Percentiles rank a stretch among this genome's conserved stretches.
Evolutionary conservation across 2,888 invertebrate genomes (phyloP).

Genomic region (Pollenia amentaria): DNA sequence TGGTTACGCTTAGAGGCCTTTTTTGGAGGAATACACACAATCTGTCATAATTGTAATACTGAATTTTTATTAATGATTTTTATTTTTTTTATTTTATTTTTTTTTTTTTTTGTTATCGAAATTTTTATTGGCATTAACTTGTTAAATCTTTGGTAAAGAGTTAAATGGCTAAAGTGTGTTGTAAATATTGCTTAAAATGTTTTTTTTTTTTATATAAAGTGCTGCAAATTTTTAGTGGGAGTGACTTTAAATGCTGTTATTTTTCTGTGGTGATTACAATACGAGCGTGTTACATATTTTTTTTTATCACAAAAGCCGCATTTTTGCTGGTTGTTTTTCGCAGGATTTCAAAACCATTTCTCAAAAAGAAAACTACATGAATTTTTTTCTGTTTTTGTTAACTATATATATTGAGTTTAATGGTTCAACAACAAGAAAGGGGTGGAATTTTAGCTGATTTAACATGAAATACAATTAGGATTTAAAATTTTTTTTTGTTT

Average conservation of each 20-base stretch:
- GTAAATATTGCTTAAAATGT: constrained; percentile 22
- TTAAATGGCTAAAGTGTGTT: constrained; percentile 33
- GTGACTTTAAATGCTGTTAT: constrained; percentile 60
- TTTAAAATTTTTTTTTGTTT: not conserved
- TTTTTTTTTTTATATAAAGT: constrained; percentile 38
- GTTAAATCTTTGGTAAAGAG: constrained; percentile 2
- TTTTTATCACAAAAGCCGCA: constrained; percentile 57
- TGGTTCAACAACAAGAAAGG: constrained; percentile 16
- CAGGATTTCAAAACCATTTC: constrained; percentile 45
- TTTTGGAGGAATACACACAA: constrained; percentile 36
- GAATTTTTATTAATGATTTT: constrained; percentile 51
- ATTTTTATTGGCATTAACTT: constrained; percentile 60
- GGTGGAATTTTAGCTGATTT: constrained; percentile 30
- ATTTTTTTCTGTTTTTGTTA: constrained; percentile 15
- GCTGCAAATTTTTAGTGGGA: constrained; percentile 40
- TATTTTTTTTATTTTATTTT: constrained; percentile 36
- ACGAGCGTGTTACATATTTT: constrained; percentile 62
- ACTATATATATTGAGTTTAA: not conserved
- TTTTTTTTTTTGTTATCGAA: constrained; percentile 50
- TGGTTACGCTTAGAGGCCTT: constrained; percentile 78
- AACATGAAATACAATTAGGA: constrained; percentile 33
- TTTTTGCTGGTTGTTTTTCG: constrained; percentile 16
- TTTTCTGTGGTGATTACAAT: constrained; percentile 35
- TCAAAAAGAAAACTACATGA: constrained; percentile 38
- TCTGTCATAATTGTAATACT: constrained; percentile 59